phyloP scores from a whole-genome alignment of 2,888 invertebrate genomes.

The Sphecodes monilicornis region DNA sequence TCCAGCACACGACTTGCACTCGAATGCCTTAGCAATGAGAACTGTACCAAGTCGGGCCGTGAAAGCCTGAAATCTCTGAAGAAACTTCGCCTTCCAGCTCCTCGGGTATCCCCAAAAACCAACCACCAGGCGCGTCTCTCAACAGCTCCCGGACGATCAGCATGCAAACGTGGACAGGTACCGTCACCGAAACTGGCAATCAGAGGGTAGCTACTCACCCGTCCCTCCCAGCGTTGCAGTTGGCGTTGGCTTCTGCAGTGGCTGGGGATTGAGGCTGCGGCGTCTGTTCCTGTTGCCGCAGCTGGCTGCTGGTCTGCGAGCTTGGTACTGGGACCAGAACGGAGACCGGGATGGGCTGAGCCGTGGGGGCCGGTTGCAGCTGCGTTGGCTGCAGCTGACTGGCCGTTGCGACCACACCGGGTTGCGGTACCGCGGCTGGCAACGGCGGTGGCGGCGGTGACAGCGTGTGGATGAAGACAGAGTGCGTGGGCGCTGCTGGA shows the following conservation, averaged over 20 bases:
- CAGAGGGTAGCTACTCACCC: constrained; percentile 50
- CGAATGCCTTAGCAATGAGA: too few relatives aligned
- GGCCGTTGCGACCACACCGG: constrained; percentile 25
- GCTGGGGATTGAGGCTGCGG: constrained; percentile 78
- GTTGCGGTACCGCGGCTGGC: constrained; percentile 35
- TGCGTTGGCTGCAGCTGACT: constrained; percentile 61
- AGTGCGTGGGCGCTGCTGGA: constrained; percentile 86
- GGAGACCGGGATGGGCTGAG: constrained; percentile 79
- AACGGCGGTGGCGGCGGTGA: constrained; percentile 83
- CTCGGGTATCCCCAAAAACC: too few relatives aligned
- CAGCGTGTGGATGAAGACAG: constrained; percentile 84
- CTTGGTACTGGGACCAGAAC: constrained; percentile 80
- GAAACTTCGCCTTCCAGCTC: background rate
- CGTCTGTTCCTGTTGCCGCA: constrained; percentile 70
- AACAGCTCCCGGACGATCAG: background rate
- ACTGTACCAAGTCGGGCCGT: too few relatives aligned
- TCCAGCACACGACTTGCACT: too few relatives aligned
- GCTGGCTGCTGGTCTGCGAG: constrained; percentile 64
- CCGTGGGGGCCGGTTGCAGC: constrained; percentile 58
- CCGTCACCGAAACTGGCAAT: background rate
- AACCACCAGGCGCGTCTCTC: background rate
- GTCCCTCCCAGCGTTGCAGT: constrained; percentile 70
- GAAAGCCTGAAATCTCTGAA: too few relatives aligned
- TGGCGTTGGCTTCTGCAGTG: constrained; percentile 75
- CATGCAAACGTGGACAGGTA: background rate